These are phyloP conservation scores for Acanthopagrus latus DNA, from an alignment of 2,797 vertebrate species.

Conservation along the genomic window DNA sequence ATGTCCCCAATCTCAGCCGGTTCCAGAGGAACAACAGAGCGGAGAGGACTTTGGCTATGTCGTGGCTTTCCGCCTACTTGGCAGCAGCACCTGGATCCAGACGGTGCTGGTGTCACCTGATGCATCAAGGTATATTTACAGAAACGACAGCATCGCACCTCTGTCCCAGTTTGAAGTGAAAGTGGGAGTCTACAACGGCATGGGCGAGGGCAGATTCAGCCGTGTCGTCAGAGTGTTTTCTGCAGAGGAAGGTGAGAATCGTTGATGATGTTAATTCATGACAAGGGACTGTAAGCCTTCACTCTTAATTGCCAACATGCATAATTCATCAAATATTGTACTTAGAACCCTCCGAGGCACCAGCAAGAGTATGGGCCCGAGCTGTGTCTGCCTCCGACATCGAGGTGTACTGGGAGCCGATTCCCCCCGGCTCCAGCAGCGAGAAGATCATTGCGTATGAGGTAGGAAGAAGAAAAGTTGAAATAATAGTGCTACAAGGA, in stretches of 20 bases:
- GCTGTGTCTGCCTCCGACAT: conserved; percentile 87
- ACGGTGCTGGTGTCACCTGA: conserved; percentile 87
- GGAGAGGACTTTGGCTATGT: conserved; percentile 92
- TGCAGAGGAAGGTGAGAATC: conserved; percentile 89
- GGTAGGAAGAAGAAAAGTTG: conserved; percentile 75
- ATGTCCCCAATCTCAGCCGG: conserved; percentile 79
- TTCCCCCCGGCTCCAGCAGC: conserved; percentile 81
- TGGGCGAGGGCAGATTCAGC: conserved; percentile 90
- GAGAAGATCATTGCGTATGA: conserved; percentile 90
- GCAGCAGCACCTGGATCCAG: conserved; percentile 88
- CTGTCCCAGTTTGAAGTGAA: conserved; percentile 92
- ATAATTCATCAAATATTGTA: conserved; percentile 39
- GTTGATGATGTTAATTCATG: conserved; percentile 7
- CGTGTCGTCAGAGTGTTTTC: conserved; percentile 83
- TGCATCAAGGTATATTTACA: conserved; percentile 87
- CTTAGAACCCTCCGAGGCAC: conserved; percentile 85
- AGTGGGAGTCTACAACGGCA: conserved; percentile 90
- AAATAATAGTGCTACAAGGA: conserved; percentile 27
- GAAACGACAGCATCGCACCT: conserved; percentile 87
- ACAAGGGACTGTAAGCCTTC: not conserved
- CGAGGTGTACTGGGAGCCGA: conserved; percentile 88
- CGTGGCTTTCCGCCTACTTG: conserved; percentile 87
- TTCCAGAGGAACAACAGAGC: conserved; percentile 91
- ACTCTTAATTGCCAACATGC: conserved; percentile 13
- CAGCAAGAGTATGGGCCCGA: conserved; percentile 79